Base-by-base conservation (phyloP, 2,888 invertebrate genomes). In the Allacma fusca region DNA sequence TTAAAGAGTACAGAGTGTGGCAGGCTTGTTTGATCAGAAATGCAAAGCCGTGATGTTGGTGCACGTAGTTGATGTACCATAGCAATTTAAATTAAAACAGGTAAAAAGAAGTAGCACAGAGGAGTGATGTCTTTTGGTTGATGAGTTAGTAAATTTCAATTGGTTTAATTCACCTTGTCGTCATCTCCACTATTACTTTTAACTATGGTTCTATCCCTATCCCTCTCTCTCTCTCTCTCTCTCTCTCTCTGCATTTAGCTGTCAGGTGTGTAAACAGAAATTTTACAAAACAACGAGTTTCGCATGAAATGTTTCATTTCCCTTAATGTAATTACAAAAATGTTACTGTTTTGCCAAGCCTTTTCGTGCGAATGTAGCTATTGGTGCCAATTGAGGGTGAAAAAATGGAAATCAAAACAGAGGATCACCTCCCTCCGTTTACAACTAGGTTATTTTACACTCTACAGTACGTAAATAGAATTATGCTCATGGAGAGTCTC, bases 21-120 rank as follows among this genome's bases (percentile, higher is more conserved):
- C 5, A 50, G n/a, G 19, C 19, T 19, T 50, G 16, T 50, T 50
- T 50, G 50, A 50, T 50, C 19, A 62, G 26, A 26, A 62, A 16
- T 23, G 26, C 62, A 57, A 16, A 16, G 57, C 62, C 21, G 13
- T 12, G 13, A 16, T n/a, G n/a, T 62, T 65, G 28, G 28, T 24
- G 13, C n/a, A 50, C 19, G 16, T n/a, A 50, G 50, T 65, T 65
- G n/a, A 65, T 65, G 29, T 29, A 13, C 65, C 65, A 28, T 65
- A 28, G 28, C 26, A 65, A 65, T 65, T 28, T 65, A 65, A 65
- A 65, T 65, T 65, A 28, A 65, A 65, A 65, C 65, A 65, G 65
- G 65, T 65, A 65, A 65, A 65, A 65, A 65, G 65, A 65, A 65
- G 65, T 65, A 28, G 65, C 5, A 65, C 65, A 65, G 65, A 26